Evolutionary conservation across 1,140 invertebrate species (phyloP), one percentile per base, ranked within the genome.

Genomic region (Micrasema longulum): DNA sequence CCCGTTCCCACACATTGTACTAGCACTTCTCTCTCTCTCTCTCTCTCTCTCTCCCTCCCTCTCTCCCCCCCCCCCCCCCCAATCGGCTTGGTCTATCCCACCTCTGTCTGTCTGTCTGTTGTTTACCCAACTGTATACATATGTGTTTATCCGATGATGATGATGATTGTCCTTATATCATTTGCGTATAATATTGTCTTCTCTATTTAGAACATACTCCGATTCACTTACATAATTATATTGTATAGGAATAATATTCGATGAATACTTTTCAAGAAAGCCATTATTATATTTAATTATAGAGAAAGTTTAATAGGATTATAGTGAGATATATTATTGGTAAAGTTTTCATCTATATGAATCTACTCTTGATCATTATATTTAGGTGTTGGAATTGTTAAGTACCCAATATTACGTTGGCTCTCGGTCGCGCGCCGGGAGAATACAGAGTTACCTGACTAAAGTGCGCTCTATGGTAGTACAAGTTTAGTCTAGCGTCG

Each of bases 321-420:
- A 50, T 70, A 70, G 68, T 62, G 55, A 50, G 14, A 69, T 48
- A 70, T 52, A 62, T 62, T 57, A 70, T 70, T 62, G 14, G 60
- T 69, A 69, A 70, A 67, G 53, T 47, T 69, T 69, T 69, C 68
- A 70, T 70, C 68, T 14, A 50, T 50, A 70, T 62, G 63, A 53
- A 63, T 63, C 68, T 57, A 43, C 57, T 70, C 57, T 57, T 26
- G 48, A 12, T 70, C 55, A 63, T 70, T 48, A 22, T 26, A 63
- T 18, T 70, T 62, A 70, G 68, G 68, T 70, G 68, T 70, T 63
- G 68, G 68, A 64, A 70, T 69, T 69, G 53, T 62, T 41, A 55
- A 68, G 41, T 14, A 53, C 36, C 47, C n/a, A 2, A 20, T 22
- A 23, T 43, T n/a, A 55, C 9, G 65, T 64, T 12, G 16, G 26